Base-by-base conservation (phyloP, 2,797 vertebrate species). In the Crenichthys baileyi region DNA sequence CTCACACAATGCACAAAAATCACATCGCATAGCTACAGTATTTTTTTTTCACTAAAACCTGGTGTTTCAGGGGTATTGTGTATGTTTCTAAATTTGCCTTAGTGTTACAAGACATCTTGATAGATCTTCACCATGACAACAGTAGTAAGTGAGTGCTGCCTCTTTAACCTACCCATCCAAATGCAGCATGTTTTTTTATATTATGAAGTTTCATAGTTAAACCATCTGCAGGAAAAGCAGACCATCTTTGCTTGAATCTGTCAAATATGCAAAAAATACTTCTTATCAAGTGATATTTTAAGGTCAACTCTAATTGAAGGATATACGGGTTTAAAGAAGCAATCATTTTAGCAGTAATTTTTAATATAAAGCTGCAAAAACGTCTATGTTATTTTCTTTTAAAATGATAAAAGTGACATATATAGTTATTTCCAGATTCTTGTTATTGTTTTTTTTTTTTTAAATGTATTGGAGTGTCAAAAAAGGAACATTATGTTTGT, bases 71-170 rank as follows among this genome's bases (percentile, higher is more conserved):
- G 78, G 20, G 29, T 5, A 22, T 72, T 44, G 72, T 79, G 73
- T 76, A 51, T 50, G 31, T 84, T 76, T 86, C 48, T 16, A 36
- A 24, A 83, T 76, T 72, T 58, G 73, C 46, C 41, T 81, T 5
- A 48, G 80, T 71, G 65, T 77, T 83, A 79, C 71, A 71, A 87
- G 77, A 89, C 75, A 77, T 85, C 79, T 84, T 85, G 72, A 86
- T 87, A 80, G 79, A 78, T 83, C 79, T 81, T 90, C 84, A 85
- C 84, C 89, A 90, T 91, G 87, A 90, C 90, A 91, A 87, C 90
- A 77, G 83, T 85, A 83, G 80, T 89, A 90, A 85, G 82, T 89
- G 87, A 89, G 84, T 8, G 8, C 79, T 85, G 83, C 83, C 84
- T 77, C 77, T 86, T 84, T 84, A 77, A 80, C 77, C 67, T 71